Evolutionary conservation across 1,140 invertebrate species (phyloP).

Genomic region (Arion vulgaris): DNA sequence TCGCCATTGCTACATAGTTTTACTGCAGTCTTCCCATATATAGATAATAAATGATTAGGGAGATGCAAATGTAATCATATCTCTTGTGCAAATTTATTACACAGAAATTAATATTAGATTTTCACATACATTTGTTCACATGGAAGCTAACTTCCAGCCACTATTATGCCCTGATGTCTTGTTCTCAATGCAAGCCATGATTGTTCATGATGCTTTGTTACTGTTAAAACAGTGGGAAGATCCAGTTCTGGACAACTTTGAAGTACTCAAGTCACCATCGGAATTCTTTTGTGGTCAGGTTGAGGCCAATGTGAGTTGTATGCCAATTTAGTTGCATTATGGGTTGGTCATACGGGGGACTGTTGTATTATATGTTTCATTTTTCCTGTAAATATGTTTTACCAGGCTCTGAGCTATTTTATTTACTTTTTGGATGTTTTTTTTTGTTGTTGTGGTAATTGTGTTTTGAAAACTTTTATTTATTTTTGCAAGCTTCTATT

Average conservation of each 20-base stretch:
- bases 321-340: background rate
- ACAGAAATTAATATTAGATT: no score
- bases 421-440: background rate
- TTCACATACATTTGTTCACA: no score
- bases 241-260: slow-evolving; percentile 25
- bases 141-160: no score
- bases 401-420: background rate
- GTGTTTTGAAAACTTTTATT: background rate
- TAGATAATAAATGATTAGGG: no score
- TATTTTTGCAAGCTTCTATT: background rate
- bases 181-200: background rate
- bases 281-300: slow-evolving; percentile 13
- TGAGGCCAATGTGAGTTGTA: slow-evolving; percentile 20
- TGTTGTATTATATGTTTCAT: background rate
- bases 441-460: background rate
- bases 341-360: background rate
- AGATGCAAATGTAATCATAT: no score
- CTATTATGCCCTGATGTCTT: no score
- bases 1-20: no score
- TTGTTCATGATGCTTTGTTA: background rate
- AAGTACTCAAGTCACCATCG: slow-evolving; percentile 13
- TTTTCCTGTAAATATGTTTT: no score
- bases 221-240: slow-evolving; percentile 23
- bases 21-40: no score
- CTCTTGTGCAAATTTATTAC: no score